These are phyloP conservation scores for Litocranius walleri DNA, from an alignment of 2,113 vertebrate genomes.

Conservation along the genomic window DNA sequence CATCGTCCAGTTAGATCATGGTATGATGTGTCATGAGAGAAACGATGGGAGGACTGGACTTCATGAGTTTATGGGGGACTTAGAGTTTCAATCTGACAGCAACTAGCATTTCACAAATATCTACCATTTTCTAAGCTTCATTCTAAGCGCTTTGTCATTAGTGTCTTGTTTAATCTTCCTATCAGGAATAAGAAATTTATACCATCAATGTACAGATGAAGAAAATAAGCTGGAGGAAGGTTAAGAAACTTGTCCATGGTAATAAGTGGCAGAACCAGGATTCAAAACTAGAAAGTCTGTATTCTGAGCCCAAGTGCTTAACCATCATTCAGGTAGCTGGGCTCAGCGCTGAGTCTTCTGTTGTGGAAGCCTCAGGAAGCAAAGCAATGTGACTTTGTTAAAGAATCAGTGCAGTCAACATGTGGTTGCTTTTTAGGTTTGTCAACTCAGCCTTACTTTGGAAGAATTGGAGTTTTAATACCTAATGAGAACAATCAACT, in stretches of 20 bases:
- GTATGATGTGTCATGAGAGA: background rate
- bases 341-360: background rate
- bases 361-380: background rate
- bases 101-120: background rate
- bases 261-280: background rate
- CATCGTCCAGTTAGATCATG: background rate
- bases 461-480: conserved; percentile 41
- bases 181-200: background rate
- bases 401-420: background rate
- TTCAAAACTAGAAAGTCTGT: background rate
- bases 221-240: background rate
- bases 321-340: background rate
- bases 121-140: background rate
- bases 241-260: background rate
- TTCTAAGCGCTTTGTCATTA: background rate
- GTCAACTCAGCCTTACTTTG: background rate
- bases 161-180: background rate
- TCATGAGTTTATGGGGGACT: background rate
- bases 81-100: background rate
- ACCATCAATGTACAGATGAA: background rate
- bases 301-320: background rate
- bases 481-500: conserved; percentile 53
- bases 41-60: fast-evolving
- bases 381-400: background rate
- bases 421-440: background rate